Evolutionary conservation across 2,113 vertebrate species (phyloP), one percentile per base, ranked within the genome.

Genomic region (Chlamydotis undulata): DNA sequence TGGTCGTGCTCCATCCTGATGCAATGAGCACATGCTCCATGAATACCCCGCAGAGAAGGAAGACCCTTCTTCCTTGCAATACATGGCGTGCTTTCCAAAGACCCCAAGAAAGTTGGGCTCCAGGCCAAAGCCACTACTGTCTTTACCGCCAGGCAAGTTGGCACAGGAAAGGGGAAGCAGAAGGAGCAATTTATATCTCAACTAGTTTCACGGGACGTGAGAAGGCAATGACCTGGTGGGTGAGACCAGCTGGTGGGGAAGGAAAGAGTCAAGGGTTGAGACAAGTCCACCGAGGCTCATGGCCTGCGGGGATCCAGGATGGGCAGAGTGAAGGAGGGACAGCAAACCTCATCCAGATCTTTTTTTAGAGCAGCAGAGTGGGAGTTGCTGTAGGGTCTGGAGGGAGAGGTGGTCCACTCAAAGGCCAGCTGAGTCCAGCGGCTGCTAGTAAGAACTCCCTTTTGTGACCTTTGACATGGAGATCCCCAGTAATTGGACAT

Each of bases 251-350:
- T 89, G 81, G 47, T 1, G 4, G 33, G 17, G 37, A 84, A 41
- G 31, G 6, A 78, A 75, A 0, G 1, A 70, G 33, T 14, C 31
- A 41, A 90, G 14, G 18, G 23, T 4, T 83, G 67, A 84, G 47
- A 35, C 3, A 74, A 87, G 5, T 56, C 61, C 78, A n/a, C 45
- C 3, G 39, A 84, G 69, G 69, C 23, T 68, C 52, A 25, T 64
- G 33, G 35, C 2, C 0, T 43, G 28, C 1, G 3, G 12, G 26
- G 26, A 41, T 8, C 13, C 11, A 19, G 17, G 43, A 45, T 14
- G 52, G 43, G 41, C 15, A 52, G 22, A 55, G 26, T 0, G 4
- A 75, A 61, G 29, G 57, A 73, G 23, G 33, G 19, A 73, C 19
- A 86, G 29, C 8, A 80, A 89, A 52, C 19, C 26, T 73, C 24